Evolutionary conservation across 2,113 vertebrate species (phyloP).

Genomic region (Cyanoramphus novaezelandiae): DNA sequence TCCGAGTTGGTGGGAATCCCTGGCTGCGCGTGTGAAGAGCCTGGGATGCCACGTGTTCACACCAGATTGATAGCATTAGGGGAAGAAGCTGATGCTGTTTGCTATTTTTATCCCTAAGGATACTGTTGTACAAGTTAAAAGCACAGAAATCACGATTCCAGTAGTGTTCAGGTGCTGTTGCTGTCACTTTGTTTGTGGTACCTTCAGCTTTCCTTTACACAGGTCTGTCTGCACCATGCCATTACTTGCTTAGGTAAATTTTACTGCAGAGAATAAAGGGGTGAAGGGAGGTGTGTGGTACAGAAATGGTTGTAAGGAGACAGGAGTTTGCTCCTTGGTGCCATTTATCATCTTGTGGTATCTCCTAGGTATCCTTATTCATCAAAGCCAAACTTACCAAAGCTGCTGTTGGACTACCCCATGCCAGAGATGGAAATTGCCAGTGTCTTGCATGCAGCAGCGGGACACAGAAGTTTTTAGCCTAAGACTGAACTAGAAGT

Average conservation of each 20-base stretch:
- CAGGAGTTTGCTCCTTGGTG: background rate
- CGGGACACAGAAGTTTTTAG: background rate
- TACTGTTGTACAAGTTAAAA: background rate
- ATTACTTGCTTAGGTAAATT: background rate
- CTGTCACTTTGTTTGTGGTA: background rate
- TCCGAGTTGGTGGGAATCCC: background rate
- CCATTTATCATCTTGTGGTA: accelerated
- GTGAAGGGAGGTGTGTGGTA: background rate
- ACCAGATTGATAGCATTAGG: background rate
- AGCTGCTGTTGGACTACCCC: background rate
- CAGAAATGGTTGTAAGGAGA: background rate
- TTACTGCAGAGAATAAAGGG: background rate
- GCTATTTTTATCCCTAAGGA: background rate
- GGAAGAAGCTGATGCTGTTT: background rate
- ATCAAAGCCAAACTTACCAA: background rate
- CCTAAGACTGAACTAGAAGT: background rate
- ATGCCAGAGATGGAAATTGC: background rate
- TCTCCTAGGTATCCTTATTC: background rate
- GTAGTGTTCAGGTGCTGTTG: background rate
- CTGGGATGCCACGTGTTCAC: background rate
- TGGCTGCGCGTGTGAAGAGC: background rate
- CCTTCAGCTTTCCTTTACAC: background rate
- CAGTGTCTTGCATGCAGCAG: background rate
- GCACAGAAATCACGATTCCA: background rate
- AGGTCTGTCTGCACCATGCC: background rate